Conservation (phyloP, 2,888 invertebrate species). For the Phymatocera aterrima region DNA sequence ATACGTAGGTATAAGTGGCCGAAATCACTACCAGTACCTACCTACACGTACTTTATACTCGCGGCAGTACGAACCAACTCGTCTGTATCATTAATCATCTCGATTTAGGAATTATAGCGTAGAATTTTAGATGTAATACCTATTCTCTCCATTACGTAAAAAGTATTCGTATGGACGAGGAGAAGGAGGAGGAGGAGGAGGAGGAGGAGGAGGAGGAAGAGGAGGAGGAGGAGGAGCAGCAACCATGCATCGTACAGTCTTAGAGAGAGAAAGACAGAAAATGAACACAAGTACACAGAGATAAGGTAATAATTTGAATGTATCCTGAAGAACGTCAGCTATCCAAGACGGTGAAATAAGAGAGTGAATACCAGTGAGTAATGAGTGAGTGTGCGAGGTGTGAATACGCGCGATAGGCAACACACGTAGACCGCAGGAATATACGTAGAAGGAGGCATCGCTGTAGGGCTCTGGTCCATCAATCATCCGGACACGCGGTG, state of each 20-base stretch:
- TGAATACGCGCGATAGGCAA: slow-evolving; percentile 13
- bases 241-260: too few species aligned
- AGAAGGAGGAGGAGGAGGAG: too few species aligned
- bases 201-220: too few species aligned
- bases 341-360: neutral
- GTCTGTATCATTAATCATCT: neutral
- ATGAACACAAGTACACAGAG: neutral
- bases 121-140: neutral
- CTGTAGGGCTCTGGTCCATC: slow-evolving; percentile 40
- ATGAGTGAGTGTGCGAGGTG: neutral
- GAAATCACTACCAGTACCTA: too few species aligned
- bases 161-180: too few species aligned
- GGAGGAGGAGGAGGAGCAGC: too few species aligned
- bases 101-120: neutral
- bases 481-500: slow-evolving; percentile 40
- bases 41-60: neutral
- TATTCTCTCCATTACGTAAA: neutral
- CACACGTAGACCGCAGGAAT: neutral
- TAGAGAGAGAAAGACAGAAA: too few species aligned
- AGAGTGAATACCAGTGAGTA: neutral
- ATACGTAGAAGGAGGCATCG: slow-evolving; percentile 4
- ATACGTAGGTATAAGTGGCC: too few species aligned
- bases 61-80: neutral
- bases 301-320: neutral
- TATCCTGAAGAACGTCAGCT: neutral